Evolutionary conservation across 2,113 vertebrate genomes (phyloP).

Genomic region (Leucosticte australis): DNA sequence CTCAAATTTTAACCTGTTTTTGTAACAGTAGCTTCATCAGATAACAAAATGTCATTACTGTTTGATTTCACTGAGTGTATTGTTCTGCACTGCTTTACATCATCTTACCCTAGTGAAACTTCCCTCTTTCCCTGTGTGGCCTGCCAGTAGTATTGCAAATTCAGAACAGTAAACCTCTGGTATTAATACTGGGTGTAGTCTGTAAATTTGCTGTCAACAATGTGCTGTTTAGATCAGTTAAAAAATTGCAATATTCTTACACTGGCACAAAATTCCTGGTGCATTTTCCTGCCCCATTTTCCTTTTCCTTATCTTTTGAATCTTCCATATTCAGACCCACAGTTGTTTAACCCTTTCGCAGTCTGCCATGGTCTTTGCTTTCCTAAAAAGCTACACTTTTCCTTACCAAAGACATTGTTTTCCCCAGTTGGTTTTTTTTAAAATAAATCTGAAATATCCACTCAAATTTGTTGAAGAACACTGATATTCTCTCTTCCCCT

Average conservation of each 20-base stretch:
- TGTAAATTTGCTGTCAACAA: background rate
- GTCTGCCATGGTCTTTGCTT: background rate
- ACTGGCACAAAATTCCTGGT: conserved; percentile 16
- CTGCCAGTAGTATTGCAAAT: conserved; percentile 31
- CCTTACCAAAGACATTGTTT: conserved; percentile 25
- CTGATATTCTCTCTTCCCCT: conserved; percentile 72
- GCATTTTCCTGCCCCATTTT: conserved; percentile 25
- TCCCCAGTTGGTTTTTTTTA: background rate
- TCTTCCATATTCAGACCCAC: conserved; percentile 3
- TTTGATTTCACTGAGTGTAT: conserved; percentile 6
- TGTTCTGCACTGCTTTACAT: conserved; percentile 19
- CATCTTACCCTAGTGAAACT: background rate
- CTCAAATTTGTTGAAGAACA: conserved; percentile 54
- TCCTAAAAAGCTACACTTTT: conserved; percentile 3
- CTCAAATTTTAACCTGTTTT: conserved; percentile 18
- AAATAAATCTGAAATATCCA: conserved; percentile 37
- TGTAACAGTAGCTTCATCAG: background rate
- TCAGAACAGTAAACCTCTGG: background rate
- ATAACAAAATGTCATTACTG: background rate
- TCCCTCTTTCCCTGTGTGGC: conserved; percentile 17
- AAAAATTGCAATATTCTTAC: background rate
- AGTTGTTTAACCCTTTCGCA: conserved; percentile 9
- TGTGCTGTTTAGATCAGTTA: background rate
- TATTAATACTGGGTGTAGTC: background rate
- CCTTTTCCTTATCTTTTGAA: conserved; percentile 17